Percentiles rank a stretch among this genome's conserved stretches.
Evolutionary conservation across 1,140 invertebrate species (phyloP).

Genomic region (Neodiprion virginianus): DNA sequence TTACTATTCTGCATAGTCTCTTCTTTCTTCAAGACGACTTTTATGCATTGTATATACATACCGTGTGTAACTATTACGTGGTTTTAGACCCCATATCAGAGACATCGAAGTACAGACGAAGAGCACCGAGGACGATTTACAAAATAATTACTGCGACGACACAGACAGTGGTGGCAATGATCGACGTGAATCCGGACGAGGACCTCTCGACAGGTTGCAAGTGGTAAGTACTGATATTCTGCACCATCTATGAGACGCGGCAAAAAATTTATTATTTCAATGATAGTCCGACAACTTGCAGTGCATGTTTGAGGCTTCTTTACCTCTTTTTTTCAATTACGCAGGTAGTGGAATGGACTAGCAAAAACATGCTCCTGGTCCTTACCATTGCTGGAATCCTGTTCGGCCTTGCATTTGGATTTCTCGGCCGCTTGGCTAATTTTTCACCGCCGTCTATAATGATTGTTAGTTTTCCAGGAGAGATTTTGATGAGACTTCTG

Average conservation of each 20-base stretch:
- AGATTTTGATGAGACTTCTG: constrained; percentile 68
- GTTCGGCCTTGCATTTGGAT: constrained; percentile 66
- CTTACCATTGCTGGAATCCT: constrained; percentile 67
- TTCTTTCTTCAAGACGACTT: no score
- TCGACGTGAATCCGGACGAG: no score
- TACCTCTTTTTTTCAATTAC: constrained; percentile 5
- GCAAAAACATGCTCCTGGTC: constrained; percentile 64
- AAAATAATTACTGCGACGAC: no score
- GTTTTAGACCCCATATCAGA: no score
- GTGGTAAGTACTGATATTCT: constrained; percentile 31
- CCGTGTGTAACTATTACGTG: no score
- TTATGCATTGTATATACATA: no score
- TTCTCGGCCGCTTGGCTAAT: constrained; percentile 54
- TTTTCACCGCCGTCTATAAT: constrained; percentile 57
- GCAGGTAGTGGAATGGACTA: constrained; percentile 53
- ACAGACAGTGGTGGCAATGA: no score
- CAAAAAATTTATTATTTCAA: not conserved
- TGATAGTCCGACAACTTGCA: not conserved
- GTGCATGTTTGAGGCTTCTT: constrained; percentile 15
- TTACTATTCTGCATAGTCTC: no score
- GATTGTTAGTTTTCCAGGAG: constrained; percentile 67
- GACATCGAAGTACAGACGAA: no score
- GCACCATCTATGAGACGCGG: not conserved
- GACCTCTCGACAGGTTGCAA: constrained; percentile 41
- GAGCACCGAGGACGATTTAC: no score